Percentiles rank a stretch among this genome's conserved stretches.
Conservation (phyloP, 2,888 invertebrate genomes). For the Thymelicus acteon region DNA sequence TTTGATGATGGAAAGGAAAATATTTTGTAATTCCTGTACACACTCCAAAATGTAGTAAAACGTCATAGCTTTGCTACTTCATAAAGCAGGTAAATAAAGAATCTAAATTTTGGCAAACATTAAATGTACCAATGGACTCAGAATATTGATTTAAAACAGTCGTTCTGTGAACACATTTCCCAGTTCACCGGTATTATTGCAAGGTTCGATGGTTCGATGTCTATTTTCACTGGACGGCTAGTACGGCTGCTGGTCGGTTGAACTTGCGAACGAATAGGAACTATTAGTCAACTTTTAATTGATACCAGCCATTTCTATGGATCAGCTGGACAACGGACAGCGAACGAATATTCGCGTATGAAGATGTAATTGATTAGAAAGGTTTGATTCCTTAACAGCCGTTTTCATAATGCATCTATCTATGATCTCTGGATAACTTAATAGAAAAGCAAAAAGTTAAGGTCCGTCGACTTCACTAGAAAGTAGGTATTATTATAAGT, state of each 20-base stretch:
- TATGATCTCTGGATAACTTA: too few relatives aligned
- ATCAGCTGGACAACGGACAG: background rate
- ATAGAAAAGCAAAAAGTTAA: too few relatives aligned
- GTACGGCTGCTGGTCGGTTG: background rate
- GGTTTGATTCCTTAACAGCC: too few relatives aligned
- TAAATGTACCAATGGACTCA: background rate
- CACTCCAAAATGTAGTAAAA: background rate
- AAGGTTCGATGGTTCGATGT: slow-evolving; percentile 5
- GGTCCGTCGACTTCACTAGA: too few relatives aligned
- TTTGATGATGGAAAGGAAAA: too few relatives aligned
- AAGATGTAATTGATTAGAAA: too few relatives aligned
- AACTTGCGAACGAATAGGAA: slow-evolving; percentile 1
- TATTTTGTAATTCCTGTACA: background rate
- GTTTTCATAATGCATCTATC: too few relatives aligned
- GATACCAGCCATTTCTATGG: slow-evolving; percentile 3
- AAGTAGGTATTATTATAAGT: too few relatives aligned
- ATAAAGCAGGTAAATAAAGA: background rate
- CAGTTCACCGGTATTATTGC: background rate
- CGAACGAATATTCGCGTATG: too few relatives aligned
- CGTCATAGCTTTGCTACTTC: background rate
- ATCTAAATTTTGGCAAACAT: background rate
- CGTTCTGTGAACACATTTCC: background rate
- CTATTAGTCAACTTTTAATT: slow-evolving; percentile 27
- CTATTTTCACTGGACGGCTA: background rate
- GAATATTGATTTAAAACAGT: background rate